Percentiles rank a stretch among this genome's conserved stretches.
Evolutionary conservation across 1,140 invertebrate genomes (phyloP).

Genomic region (Ostrea denselamellosa): DNA sequence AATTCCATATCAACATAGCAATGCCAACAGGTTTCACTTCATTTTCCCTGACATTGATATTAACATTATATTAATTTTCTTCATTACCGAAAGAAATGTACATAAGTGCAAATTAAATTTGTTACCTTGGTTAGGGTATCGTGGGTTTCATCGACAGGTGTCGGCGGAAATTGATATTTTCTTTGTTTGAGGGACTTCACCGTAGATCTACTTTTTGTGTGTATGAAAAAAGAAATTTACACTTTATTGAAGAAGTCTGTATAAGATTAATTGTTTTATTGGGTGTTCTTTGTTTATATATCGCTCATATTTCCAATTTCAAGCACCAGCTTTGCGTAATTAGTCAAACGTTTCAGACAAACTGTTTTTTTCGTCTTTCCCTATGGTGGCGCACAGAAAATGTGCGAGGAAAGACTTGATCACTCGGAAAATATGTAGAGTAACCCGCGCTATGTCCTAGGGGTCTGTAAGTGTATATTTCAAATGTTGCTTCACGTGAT

Average conservation of each 20-base stretch:
- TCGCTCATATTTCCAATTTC: constrained; percentile 9
- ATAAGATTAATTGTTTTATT: constrained; percentile 28
- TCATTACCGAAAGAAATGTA: constrained; percentile 18
- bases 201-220: constrained; percentile 26
- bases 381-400: background rate
- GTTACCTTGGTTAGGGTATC: background rate
- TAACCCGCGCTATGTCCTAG: background rate
- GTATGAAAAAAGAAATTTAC: constrained; percentile 36
- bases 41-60: background rate
- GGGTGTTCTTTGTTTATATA: constrained; percentile 12
- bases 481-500: constrained; percentile 3
- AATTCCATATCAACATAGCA: constrained; percentile 33
- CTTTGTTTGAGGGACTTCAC: background rate
- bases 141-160: background rate
- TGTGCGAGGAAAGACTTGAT: background rate
- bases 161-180: constrained; percentile 36
- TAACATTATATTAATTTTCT: constrained; percentile 32
- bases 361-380: background rate
- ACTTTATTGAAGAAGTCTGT: constrained; percentile 25
- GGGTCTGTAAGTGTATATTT: constrained; percentile 15
- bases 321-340: constrained; percentile 10
- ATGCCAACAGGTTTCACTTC: constrained; percentile 26
- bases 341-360: background rate
- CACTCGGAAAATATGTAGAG: background rate
- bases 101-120: constrained; percentile 35